Conservation (phyloP, 2,888 invertebrate species). For the Morpho helenor region DNA sequence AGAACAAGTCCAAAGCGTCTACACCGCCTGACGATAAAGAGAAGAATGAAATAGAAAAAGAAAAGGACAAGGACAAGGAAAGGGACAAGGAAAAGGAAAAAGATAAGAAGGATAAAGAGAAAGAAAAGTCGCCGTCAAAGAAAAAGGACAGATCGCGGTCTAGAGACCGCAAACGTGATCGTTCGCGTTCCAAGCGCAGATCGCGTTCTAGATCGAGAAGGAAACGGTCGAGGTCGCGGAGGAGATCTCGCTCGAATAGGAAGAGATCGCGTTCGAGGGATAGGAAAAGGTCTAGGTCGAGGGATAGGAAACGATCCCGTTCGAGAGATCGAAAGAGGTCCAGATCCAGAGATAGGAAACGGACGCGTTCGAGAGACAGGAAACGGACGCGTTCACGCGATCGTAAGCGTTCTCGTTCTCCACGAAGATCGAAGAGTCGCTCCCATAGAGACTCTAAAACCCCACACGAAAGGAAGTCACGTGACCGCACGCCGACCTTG, state of each 20-base stretch:
- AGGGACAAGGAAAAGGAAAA: conserved; percentile 27
- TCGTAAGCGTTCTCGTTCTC: conserved; percentile 63
- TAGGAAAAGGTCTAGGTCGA: conserved; percentile 77
- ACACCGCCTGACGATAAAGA: conserved; percentile 54
- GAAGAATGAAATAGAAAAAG: conserved; percentile 17
- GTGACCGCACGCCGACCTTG: conserved; percentile 57
- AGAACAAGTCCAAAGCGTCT: conserved; percentile 53
- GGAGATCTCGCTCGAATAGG: conserved; percentile 56
- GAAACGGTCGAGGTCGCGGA: conserved; percentile 71
- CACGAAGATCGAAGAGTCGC: conserved; percentile 63
- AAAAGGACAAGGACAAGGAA: conserved; percentile 33
- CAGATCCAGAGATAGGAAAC: conserved; percentile 67
- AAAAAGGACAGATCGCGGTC: conserved; percentile 71
- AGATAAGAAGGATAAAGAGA: conserved; percentile 34
- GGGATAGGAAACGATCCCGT: conserved; percentile 77
- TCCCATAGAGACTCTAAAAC: conserved; percentile 65
- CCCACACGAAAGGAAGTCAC: conserved; percentile 55
- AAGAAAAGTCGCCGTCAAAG: conserved; percentile 56
- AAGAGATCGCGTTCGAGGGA: conserved; percentile 72
- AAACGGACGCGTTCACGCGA: conserved; percentile 67
- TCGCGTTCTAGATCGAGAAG: conserved; percentile 77
- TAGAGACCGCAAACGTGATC: conserved; percentile 63
- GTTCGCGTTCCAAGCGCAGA: conserved; percentile 80
- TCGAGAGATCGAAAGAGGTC: conserved; percentile 73
- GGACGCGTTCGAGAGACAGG: conserved; percentile 68